phyloP scores from a whole-genome alignment of 2,888 invertebrate species.

The Orthosia incerta region DNA sequence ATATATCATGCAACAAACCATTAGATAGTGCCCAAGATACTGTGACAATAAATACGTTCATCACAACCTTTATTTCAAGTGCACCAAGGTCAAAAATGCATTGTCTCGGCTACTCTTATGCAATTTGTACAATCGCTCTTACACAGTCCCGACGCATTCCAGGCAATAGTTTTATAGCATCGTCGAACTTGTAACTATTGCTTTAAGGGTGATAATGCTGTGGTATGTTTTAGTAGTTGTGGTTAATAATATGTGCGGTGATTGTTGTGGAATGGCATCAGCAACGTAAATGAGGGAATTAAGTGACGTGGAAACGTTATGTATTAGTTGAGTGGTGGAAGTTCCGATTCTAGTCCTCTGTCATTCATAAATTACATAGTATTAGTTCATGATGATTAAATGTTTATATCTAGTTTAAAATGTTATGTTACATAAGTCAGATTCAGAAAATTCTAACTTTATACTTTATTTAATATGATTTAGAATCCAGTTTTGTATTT shows the following conservation, averaged over 20 bases:
- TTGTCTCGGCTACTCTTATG: constrained; percentile 8
- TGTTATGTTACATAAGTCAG: neutral
- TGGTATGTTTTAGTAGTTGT: neutral
- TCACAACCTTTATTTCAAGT: constrained; percentile 31
- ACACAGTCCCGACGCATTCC: constrained; percentile 25
- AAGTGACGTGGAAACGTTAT: constrained; percentile 72
- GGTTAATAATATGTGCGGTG: constrained; percentile 30
- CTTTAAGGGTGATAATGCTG: constrained; percentile 6
- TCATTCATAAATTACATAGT: neutral
- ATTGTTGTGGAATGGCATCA: constrained; percentile 59
- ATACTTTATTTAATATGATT: neutral
- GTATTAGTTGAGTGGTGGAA: constrained; percentile 49
- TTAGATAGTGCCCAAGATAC: constrained; percentile 30
- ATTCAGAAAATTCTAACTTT: neutral
- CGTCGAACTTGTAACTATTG: constrained; percentile 5
- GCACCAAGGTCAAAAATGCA: constrained; percentile 43
- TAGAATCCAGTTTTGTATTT: neutral
- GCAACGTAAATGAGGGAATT: constrained; percentile 73
- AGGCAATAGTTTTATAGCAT: constrained; percentile 19
- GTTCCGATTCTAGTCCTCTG: constrained; percentile 12
- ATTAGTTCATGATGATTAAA: neutral
- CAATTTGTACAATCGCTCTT: constrained; percentile 23
- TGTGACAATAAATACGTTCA: constrained; percentile 9
- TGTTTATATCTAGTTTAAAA: neutral
- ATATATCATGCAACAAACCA: constrained; percentile 43